Percentiles rank a stretch among this genome's conserved stretches.
These are phyloP conservation scores for Drosophila yooni DNA, from an alignment of 2,888 invertebrate species.

Conservation along the genomic window DNA sequence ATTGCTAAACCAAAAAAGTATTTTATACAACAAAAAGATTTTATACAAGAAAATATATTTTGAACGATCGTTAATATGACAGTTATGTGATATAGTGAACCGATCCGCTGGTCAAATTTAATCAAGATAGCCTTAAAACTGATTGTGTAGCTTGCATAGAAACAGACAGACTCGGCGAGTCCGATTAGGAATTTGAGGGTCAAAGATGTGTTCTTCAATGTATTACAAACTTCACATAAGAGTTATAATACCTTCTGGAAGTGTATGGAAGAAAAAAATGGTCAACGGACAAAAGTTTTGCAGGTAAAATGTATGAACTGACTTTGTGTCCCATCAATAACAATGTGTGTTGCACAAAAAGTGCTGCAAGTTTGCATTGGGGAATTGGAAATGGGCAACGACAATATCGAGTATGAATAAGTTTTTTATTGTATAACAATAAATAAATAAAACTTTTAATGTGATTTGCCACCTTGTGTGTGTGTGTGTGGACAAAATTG, in stretches of 20 bases:
- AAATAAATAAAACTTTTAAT: not conserved
- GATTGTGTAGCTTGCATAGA: not conserved
- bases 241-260: not conserved
- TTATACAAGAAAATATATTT: not conserved
- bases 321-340: constrained; percentile 28
- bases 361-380: not conserved
- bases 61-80: not conserved
- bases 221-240: not conserved
- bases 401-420: constrained; percentile 21
- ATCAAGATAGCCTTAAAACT: not conserved
- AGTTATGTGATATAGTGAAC: not conserved
- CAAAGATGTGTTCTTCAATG: not conserved
- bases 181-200: not conserved
- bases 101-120: not conserved
- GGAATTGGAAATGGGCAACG: constrained; percentile 10
- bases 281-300: constrained; percentile 31
- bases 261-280: not conserved
- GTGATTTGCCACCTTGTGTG: not conserved
- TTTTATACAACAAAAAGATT: not conserved
- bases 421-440: constrained; percentile 11
- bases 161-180: not conserved
- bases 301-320: constrained; percentile 43
- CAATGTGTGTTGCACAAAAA: constrained; percentile 4
- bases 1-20: not conserved
- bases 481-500: not conserved